Conservation (phyloP, 2,888 invertebrate genomes). For the Pimpla rufipes region DNA sequence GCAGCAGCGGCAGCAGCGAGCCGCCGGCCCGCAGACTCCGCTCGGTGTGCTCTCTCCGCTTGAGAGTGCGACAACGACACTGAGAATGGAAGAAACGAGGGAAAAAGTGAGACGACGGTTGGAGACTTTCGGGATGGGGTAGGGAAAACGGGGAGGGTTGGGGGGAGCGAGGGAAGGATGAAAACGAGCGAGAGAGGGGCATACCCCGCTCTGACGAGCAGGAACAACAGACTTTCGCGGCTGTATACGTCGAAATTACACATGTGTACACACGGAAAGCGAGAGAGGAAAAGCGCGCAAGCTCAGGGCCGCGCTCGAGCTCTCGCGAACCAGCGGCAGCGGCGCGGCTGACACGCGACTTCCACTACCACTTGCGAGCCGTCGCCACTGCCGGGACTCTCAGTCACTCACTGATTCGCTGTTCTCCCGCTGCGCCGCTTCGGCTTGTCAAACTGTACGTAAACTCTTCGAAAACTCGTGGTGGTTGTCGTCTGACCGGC, state of each 20-base stretch:
- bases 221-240: slow-evolving; percentile 3
- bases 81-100: slow-evolving; percentile 68
- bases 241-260: slow-evolving; percentile 25
- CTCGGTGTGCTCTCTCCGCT: not conserved
- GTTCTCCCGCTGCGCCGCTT: slow-evolving; percentile 33
- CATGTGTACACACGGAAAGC: slow-evolving; percentile 40
- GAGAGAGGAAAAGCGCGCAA: slow-evolving; percentile 61
- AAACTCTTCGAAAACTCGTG: slow-evolving; percentile 63
- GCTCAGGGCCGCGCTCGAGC: slow-evolving; percentile 61
- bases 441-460: slow-evolving; percentile 61
- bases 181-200: slow-evolving; percentile 5
- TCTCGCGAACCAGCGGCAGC: slow-evolving; percentile 57
- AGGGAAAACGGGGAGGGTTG: slow-evolving; percentile 31
- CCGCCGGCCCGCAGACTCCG: slow-evolving; percentile 37
- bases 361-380: slow-evolving; percentile 39
- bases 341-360: slow-evolving; percentile 37
- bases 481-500: not conserved
- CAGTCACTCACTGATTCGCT: slow-evolving; percentile 21
- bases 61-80: slow-evolving; percentile 70
- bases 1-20: slow-evolving; percentile 48
- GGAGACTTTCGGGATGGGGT: slow-evolving; percentile 46
- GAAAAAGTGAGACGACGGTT: slow-evolving; percentile 61
- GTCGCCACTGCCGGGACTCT: not conserved
- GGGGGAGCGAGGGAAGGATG: not conserved
- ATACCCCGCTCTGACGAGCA: slow-evolving; percentile 12